Base-by-base conservation (phyloP, 2,888 invertebrate genomes). In the Flexamia atlantica region DNA sequence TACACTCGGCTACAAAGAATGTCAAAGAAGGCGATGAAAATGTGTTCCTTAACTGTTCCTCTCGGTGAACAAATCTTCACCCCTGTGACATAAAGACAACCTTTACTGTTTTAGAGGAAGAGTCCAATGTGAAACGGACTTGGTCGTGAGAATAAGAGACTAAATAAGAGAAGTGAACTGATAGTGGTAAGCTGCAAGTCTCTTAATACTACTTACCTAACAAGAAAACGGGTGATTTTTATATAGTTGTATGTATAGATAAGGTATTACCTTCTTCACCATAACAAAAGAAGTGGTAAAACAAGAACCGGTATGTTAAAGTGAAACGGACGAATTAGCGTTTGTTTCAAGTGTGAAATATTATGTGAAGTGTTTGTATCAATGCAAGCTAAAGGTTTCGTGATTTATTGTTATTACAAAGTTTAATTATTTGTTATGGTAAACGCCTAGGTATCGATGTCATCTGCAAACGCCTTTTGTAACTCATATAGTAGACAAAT, bases 171-270 rank as follows among this genome's bases (percentile, higher is more conserved):
- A 53, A 64, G 17, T 14, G 64, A 28, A 64, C 28, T 30, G 64
- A 64, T 23, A 64, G 30, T 30, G 64, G 64, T 14, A 12, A 57
- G 20, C 14, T 9, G 14, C 20, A 30, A 30, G 1, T n/a, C 64
- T 20, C 5, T 28, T 25, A 12, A 28, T 7, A 50, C 23, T 64
- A 28, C 28, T 64, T 64, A 64, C 25, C 30, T 17, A 64, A 64
- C 14, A 28, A 64, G n/a, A 23, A 64, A 64, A 64, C 64, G 64
- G 64, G 64, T 64, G 14, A 64, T 64, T 64, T 64, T 64, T 25
- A 64, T 64, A 64, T 64, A 64, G 14, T 5, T 9, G 7, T 28
- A 28, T 23, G 53, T 40, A 40, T 9, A 9, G 12, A 40, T 12
- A 28, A 28, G 10, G 10, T 0, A 28, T 64, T 64, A 23, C 57